Percentiles rank a stretch among this genome's conserved stretches.
phyloP scores from a whole-genome alignment of 2,888 invertebrate species.

The Ichneumoninae sp. region DNA sequence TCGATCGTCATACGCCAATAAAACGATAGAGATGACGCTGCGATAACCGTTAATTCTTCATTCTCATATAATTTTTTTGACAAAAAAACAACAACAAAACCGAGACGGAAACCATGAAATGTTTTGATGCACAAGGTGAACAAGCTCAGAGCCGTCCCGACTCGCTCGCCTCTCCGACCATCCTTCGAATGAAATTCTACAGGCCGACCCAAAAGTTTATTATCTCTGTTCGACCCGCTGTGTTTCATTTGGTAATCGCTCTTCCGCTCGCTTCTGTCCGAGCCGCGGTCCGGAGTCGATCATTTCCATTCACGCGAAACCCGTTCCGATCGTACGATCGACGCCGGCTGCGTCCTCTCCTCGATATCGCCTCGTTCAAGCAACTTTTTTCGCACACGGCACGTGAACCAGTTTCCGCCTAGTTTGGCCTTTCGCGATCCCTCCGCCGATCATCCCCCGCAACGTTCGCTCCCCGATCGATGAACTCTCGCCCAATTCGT shows the following conservation, averaged over 20 bases:
- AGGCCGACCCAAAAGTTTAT: slow-evolving; percentile 21
- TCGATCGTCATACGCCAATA: slow-evolving; percentile 12
- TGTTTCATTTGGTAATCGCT: slow-evolving; percentile 29
- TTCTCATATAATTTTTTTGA: neutral
- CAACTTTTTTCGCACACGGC: slow-evolving; percentile 22
- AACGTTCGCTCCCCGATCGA: slow-evolving; percentile 25
- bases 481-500: slow-evolving; percentile 22
- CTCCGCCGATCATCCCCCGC: slow-evolving; percentile 3
- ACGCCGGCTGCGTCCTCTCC: slow-evolving; percentile 13
- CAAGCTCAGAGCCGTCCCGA: neutral
- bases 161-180: neutral
- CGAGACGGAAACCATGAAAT: slow-evolving; percentile 8
- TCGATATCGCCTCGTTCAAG: slow-evolving; percentile 14
- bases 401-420: slow-evolving; percentile 13
- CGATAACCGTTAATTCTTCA: slow-evolving; percentile 8
- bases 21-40: neutral
- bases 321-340: slow-evolving; percentile 50
- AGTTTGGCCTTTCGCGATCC: neutral
- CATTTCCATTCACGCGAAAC: slow-evolving; percentile 54
- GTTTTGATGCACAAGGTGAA: slow-evolving; percentile 25
- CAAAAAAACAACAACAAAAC: neutral
- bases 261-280: neutral
- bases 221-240: slow-evolving; percentile 3
- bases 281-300: slow-evolving; percentile 23
- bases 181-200: slow-evolving; percentile 20